Evolutionary conservation across 2,888 invertebrate genomes (phyloP), one percentile per base, ranked within the genome.

Genomic region (Rhimphoctona megacephalus): DNA sequence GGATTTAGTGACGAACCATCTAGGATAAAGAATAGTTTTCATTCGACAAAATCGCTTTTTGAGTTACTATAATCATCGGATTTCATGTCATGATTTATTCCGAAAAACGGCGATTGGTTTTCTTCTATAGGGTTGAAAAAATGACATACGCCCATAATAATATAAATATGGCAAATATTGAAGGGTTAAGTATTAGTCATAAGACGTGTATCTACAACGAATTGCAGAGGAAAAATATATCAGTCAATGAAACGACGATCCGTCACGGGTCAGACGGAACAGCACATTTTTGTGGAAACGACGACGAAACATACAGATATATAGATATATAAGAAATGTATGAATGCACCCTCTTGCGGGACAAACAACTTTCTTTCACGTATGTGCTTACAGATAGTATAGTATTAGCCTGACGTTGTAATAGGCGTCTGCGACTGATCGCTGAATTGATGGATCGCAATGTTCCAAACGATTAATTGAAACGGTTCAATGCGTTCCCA

Each of bases 291-390:
- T 87, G 88, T 89, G 88, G 85, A 89, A 90, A 89, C 88, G 90
- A 90, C 88, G 89, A 80, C 72, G 77, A 89, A 91, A 88, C 86
- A 88, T 90, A 88, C 84, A 33, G 14, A 36, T 52, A 22, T 67
- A 70, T 39, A 70, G 43, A 73, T 76, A 57, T 81, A 52, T 43
- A 30, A 36, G 19, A 57, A 57, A 43, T 6, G 49, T 61, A 64
- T 22, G 19, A 54, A 77, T 67, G n/a, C 66, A 87, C 88, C 89
- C 89, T 90, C 90, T 91, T 89, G 30, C 17, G 89, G 88, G 70
- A 89, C 89, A 90, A 92, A 91, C 90, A 90, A 90, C 88, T 88
- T 84, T 88, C 91, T 89, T 88, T 85, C 88, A 88, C 89, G 89
- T 90, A 89, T 88, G 81, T 84, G 87, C 86, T 49, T 66, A 43